Conservation (phyloP, 2,888 invertebrate genomes). For the Xiphydria camelus region DNA sequence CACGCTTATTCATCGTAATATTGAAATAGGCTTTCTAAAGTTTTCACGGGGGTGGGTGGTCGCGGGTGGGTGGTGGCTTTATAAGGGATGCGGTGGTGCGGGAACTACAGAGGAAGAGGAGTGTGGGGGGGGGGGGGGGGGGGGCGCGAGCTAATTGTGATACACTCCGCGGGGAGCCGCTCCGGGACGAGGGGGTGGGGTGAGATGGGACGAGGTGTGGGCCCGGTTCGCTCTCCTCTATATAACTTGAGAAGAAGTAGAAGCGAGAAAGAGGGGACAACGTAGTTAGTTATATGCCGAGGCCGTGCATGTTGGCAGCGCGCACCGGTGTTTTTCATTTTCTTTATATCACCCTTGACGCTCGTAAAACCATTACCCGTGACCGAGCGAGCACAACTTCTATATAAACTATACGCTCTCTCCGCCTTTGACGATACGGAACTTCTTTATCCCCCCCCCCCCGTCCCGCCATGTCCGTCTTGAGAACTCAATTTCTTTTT, state of each 20-base stretch:
- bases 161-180: conserved; percentile 52
- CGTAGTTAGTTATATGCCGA: conserved; percentile 51
- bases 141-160: conserved; percentile 53
- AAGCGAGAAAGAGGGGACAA: conserved; percentile 38
- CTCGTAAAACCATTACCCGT: conserved; percentile 87
- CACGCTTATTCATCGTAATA: conserved; percentile 40
- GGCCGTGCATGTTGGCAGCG: conserved; percentile 49
- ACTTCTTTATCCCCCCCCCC: conserved; percentile 34
- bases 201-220: conserved; percentile 17
- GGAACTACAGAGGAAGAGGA: too few relatives aligned
- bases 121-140: conserved; percentile 25
- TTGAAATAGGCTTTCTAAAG: conserved; percentile 44
- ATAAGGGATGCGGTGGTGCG: conserved; percentile 24
- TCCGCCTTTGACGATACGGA: conserved; percentile 46
- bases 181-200: conserved; percentile 25
- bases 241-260: conserved; percentile 50
- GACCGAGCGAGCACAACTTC: conserved; percentile 67
- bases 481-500: conserved; percentile 42
- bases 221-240: conserved; percentile 19
- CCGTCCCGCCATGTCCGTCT: conserved; percentile 12
- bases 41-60: conserved; percentile 22
- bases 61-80: conserved; percentile 24
- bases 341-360: conserved; percentile 85
- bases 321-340: conserved; percentile 79
- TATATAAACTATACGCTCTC: conserved; percentile 43